A percentile compares a stretch with the other conserved stretches of the same genome.
These are phyloP conservation scores for Polia nebulosa DNA, from an alignment of 2,888 invertebrate genomes.

Conservation along the genomic window DNA sequence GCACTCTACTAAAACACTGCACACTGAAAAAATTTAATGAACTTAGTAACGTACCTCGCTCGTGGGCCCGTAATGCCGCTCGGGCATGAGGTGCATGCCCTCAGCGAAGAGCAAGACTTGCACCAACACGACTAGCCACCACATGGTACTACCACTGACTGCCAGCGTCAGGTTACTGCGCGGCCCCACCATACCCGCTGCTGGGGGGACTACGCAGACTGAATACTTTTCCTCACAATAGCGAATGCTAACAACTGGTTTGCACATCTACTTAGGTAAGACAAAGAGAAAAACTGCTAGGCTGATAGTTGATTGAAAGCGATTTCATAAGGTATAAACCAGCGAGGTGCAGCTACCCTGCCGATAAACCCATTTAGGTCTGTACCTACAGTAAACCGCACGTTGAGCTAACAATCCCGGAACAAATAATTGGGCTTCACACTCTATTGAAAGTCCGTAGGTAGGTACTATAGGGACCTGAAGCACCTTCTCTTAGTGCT, in stretches of 20 bases:
- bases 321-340: background rate
- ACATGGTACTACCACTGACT: constrained; percentile 78
- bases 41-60: constrained; percentile 68
- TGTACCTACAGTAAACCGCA: too few relatives aligned
- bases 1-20: constrained; percentile 17
- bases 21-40: background rate
- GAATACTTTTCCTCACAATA: constrained; percentile 47
- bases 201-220: constrained; percentile 29
- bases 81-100: constrained; percentile 73
- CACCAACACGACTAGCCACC: constrained; percentile 80
- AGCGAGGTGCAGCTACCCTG: background rate
- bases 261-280: constrained; percentile 8
- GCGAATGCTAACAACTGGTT: constrained; percentile 14
- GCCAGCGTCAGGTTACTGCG: constrained; percentile 33
- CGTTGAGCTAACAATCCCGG: background rate
- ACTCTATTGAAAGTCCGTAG: too few relatives aligned
- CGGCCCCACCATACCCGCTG: constrained; percentile 51
- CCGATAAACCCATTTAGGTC: background rate
- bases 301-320: background rate
- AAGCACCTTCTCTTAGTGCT: too few relatives aligned
- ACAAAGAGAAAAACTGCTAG: background rate
- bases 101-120: constrained; percentile 73
- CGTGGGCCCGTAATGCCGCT: constrained; percentile 67
- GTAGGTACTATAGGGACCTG: too few relatives aligned
- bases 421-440: too few relatives aligned